Evolutionary conservation across 2,888 invertebrate species (phyloP), one percentile per base, ranked within the genome.

Genomic region (Phaedon cochleariae): DNA sequence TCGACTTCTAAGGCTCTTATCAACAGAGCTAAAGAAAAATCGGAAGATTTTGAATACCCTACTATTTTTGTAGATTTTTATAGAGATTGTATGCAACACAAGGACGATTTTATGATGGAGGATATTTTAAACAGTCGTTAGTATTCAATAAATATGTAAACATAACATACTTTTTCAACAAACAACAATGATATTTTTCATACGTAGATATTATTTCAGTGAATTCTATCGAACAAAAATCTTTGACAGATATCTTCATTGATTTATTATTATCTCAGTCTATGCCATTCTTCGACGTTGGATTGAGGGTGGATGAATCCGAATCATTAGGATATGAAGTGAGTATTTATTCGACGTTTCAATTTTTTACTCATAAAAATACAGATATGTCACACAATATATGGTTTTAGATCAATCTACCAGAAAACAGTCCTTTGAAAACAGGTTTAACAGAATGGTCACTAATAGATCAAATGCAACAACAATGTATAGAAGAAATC

Each of bases 271-370:
- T 67, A 26, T 26, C 52, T 9, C 64, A 67, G 31, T 52, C 64
- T 4, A 58, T 61, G 52, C 67, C 63, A 15, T 64, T 67, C 22
- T 67, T 67, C 10, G 67, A 67, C 29, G 18, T 67, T 9, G 64
- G 64, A 41, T 48, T 67, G 21, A 53, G 52, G 17, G 61, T 67
- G 18, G 7, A 10, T 12, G 48, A 61, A 4, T 46, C 46, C n/a
- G n/a, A 17, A 6, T 21, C 22, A 26, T 58, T 58, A 21, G 49
- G 48, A 10, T 41, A 61, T 12, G 60, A 67, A 59, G 67, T 67
- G 22, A 67, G 46, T 31, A n/a, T n/a, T n/a, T n/a, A n/a, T n/a
- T n/a, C n/a, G n/a, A n/a, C 7, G 29, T 22, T n/a, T n/a, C n/a
- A n/a, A n/a, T n/a, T n/a, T n/a, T n/a, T n/a, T n/a, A n/a, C n/a